These are phyloP conservation scores for Numida meleagris DNA, from an alignment of 2,113 vertebrate species.

Conservation along the genomic window DNA sequence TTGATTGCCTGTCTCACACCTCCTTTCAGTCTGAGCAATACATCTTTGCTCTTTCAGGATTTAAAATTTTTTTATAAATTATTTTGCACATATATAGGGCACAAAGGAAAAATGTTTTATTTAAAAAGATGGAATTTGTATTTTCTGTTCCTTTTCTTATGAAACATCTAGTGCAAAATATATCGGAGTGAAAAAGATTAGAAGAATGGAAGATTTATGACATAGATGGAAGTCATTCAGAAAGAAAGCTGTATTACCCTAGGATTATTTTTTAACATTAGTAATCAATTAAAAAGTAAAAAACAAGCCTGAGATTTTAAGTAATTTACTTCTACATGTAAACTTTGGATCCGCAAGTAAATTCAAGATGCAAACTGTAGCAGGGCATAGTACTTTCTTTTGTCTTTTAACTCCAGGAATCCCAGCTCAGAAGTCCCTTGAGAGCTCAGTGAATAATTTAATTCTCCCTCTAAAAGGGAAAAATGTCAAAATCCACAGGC, in stretches of 20 bases:
- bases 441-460: constrained; percentile 42
- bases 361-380: background rate
- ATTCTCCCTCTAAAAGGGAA: constrained; percentile 1
- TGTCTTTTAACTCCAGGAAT: constrained; percentile 28
- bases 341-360: background rate
- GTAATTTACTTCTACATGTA: background rate
- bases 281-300: background rate
- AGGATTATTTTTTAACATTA: background rate
- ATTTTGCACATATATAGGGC: background rate
- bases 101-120: background rate
- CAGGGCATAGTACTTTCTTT: background rate
- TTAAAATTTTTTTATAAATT: background rate
- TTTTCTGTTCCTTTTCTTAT: background rate
- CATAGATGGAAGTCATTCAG: background rate
- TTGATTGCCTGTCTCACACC: background rate
- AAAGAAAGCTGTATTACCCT: background rate
- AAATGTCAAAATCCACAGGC: constrained; percentile 22
- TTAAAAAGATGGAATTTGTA: background rate
- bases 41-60: background rate
- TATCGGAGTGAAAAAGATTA: background rate
- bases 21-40: background rate
- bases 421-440: background rate
- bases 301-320: background rate
- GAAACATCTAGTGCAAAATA: background rate
- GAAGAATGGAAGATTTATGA: background rate